These are phyloP conservation scores for Coenobita brevimanus DNA, from an alignment of 1,140 invertebrate species.

Conservation along the genomic window DNA sequence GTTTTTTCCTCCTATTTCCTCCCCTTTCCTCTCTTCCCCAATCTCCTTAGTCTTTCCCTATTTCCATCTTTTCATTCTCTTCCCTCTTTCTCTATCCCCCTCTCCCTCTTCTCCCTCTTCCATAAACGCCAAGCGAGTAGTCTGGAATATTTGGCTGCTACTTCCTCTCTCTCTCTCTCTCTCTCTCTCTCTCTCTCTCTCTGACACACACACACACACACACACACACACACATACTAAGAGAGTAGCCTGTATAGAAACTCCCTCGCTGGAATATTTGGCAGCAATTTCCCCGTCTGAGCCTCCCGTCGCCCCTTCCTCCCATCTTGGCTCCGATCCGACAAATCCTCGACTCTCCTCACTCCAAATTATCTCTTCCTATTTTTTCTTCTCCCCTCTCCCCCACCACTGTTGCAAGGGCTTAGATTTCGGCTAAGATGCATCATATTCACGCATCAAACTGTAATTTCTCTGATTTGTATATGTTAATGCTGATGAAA, in stretches of 20 bases:
- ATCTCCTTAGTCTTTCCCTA: no score
- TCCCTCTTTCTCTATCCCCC: background rate
- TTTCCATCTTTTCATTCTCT: background rate
- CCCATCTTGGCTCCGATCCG: background rate
- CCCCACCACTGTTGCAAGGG: no score
- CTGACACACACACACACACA: no score
- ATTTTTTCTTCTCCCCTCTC: background rate
- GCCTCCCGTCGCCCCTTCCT: background rate
- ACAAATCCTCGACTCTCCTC: slow-evolving; percentile 15
- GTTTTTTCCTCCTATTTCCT: background rate
- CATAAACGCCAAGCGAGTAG: no score
- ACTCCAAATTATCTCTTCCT: slow-evolving; percentile 28
- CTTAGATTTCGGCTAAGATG: no score
- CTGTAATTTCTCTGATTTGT: no score
- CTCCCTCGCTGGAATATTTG: background rate
- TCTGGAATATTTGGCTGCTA: background rate
- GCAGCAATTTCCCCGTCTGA: background rate
- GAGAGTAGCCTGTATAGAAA: background rate
- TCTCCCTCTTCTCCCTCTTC: background rate
- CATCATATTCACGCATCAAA: no score
- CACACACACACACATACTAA: no score
- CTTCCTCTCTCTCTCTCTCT: background rate
- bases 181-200: background rate
- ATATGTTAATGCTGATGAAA: no score
- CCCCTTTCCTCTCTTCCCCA: background rate